Percentiles rank a stretch among this genome's conserved stretches.
Conservation (phyloP, 2,888 invertebrate species). For the Amblyteles armatorius region DNA sequence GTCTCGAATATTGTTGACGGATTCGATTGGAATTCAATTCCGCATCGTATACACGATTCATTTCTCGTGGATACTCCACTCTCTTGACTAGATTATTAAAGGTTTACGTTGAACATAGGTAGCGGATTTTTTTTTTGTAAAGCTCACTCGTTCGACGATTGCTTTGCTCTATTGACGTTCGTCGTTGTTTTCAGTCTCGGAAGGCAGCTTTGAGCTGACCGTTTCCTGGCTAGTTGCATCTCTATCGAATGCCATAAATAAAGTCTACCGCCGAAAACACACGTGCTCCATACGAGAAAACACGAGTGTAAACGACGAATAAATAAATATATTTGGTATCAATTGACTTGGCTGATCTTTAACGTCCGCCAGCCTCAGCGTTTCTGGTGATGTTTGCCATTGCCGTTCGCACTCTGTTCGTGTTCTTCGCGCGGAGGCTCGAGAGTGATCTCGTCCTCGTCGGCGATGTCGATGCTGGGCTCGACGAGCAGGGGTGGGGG, state of each 20-base stretch:
- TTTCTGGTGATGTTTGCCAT: conserved; percentile 42
- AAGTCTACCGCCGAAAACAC: conserved; percentile 21
- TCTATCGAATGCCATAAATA: conserved; percentile 29
- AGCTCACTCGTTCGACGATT: conserved; percentile 63
- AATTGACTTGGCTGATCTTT: conserved; percentile 55
- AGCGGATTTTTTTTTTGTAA: conserved; percentile 21
- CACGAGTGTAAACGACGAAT: conserved; percentile 7
- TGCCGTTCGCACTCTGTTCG: conserved; percentile 26
- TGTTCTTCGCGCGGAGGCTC: conserved; percentile 24
- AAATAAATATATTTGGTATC: conserved; percentile 46
- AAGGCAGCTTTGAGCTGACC: conserved; percentile 45
- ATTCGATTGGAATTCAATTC: conserved; percentile 47
- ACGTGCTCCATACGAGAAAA: neutral
- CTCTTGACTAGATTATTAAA: conserved; percentile 59
- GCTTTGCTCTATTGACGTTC: conserved; percentile 68
- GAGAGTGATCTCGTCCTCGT: conserved; percentile 84
- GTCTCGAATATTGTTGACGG: conserved; percentile 38
- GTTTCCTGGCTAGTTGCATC: conserved; percentile 50
- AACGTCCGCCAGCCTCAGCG: conserved; percentile 10
- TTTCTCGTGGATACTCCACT: conserved; percentile 38
- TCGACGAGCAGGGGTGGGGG: conserved; percentile 92
- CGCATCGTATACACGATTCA: conserved; percentile 26
- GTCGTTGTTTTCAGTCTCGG: conserved; percentile 66
- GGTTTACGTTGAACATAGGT: conserved; percentile 33
- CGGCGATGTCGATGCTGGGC: conserved; percentile 80